A percentile compares a stretch with the other conserved stretches of the same genome.
These are phyloP conservation scores for Drosophila glabriapex DNA, from an alignment of 2,888 invertebrate genomes.

Conservation along the genomic window DNA sequence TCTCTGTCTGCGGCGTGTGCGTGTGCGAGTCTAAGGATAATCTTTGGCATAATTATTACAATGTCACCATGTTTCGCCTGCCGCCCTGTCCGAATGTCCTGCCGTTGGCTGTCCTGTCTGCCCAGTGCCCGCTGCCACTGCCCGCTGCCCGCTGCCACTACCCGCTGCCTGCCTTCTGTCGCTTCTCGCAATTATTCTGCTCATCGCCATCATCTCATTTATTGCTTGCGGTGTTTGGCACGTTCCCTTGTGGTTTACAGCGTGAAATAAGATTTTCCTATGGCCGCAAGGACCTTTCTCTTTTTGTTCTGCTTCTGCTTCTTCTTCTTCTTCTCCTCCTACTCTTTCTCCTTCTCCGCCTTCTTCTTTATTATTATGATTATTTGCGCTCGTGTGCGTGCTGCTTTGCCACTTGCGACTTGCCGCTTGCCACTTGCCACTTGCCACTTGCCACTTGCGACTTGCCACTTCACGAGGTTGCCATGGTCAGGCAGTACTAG, in stretches of 20 bases:
- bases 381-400: conserved; percentile 80
- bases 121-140: neutral
- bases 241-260: conserved; percentile 81
- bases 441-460: conserved; percentile 20
- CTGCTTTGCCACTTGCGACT: conserved; percentile 43
- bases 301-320: neutral
- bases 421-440: conserved; percentile 10
- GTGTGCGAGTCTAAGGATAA: conserved; percentile 75
- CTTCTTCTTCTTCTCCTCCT: neutral
- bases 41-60: conserved; percentile 82
- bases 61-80: conserved; percentile 79
- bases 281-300: conserved; percentile 32
- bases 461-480: conserved; percentile 52
- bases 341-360: neutral
- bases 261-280: conserved; percentile 81
- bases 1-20: conserved; percentile 30
- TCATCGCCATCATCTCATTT: conserved; percentile 73
- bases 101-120: neutral
- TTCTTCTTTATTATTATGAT: conserved; percentile 70
- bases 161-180: conserved; percentile 17
- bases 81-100: conserved; percentile 24
- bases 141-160: neutral
- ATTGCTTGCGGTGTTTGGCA: conserved; percentile 80
- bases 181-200: conserved; percentile 68
- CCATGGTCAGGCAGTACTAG: conserved; percentile 61